A percentile compares a stretch with the other conserved stretches of the same genome.
phyloP scores from a whole-genome alignment of 2,113 vertebrate species.

The Burhinus bistriatus region DNA sequence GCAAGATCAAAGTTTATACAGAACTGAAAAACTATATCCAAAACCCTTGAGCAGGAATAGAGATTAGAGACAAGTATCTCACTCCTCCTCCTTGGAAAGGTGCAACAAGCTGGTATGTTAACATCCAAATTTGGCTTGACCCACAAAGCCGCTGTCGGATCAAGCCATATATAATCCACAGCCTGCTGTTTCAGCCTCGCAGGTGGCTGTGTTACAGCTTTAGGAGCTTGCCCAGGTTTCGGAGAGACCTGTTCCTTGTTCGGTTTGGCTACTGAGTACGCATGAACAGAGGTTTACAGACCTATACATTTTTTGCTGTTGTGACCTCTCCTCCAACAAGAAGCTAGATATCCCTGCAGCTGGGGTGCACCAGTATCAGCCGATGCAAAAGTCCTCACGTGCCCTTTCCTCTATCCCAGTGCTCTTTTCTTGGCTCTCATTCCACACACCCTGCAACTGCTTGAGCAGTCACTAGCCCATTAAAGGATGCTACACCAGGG shows the following conservation, averaged over 20 bases:
- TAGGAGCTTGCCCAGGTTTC: neutral
- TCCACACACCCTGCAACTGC: neutral
- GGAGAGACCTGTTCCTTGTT: neutral
- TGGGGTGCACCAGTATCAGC: fast-evolving
- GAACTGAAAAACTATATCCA: neutral
- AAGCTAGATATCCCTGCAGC: neutral
- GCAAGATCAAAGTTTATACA: neutral
- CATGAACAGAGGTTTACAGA: neutral
- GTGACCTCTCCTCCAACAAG: neutral
- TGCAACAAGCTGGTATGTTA: neutral
- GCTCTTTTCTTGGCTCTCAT: neutral
- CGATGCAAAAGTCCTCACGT: neutral
- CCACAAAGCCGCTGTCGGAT: neutral
- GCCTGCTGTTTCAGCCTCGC: neutral
- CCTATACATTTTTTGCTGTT: neutral
- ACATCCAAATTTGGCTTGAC: neutral
- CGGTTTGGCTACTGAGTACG: neutral
- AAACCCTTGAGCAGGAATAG: neutral
- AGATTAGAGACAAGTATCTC: neutral
- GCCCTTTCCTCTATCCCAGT: neutral
- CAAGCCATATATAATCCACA: fast-evolving
- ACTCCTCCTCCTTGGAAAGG: neutral
- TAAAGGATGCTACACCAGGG: neutral
- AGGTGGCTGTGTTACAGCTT: neutral
- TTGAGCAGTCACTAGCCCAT: neutral